Base-by-base conservation (phyloP, 2,797 vertebrate genomes). In the Eremophila alpestris region DNA sequence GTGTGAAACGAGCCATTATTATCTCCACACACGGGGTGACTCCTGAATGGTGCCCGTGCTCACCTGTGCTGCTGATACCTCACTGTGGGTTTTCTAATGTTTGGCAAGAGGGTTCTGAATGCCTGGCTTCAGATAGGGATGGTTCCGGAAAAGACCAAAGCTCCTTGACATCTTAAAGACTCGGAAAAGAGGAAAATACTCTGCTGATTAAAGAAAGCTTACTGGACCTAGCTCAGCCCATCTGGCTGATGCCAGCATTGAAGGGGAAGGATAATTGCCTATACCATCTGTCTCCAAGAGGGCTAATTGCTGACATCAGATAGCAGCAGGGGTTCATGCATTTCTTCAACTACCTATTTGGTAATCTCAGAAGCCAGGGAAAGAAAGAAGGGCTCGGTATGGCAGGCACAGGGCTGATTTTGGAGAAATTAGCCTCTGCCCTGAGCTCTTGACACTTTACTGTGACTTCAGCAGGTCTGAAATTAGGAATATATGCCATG, bases 231-330 rank as follows among this genome's bases (percentile, higher is more conserved):
- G 67, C 94, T 93, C 94, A 95, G 80, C 93, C 94, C 94, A 92
- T 96, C 96, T 96, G 94, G 92, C 88, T 94, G 70, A 94, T 89
- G 86, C 83, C 63, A 94, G 86, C 86, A 87, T 10, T 88, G 88
- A 93, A 95, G 90, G 64, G 89, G 89, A 96, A 97, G 88, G 92
- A 95, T 95, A 95, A 97, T 95, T 95, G 93, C 60, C 75, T 89
- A 80, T 55, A 92, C 96, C 93, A 96, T 95, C 93, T 97, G 94
- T 95, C 92, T 95, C 74, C 79, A 90, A 94, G 88, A 95, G 83
- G 94, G 93, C 93, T 95, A 95, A 97, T 92, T 95, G 93, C 88
- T 93, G 92, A 95, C 94, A 97, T 94, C 90, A 94, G 86, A 87
- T 82, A 94, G 46, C 94, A 96, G 95, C 90, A 92, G 90, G 91